Percentiles rank a stretch among this genome's conserved stretches.
Conservation (phyloP, 2,113 vertebrate species). For the Periophthalmus modestus region DNA sequence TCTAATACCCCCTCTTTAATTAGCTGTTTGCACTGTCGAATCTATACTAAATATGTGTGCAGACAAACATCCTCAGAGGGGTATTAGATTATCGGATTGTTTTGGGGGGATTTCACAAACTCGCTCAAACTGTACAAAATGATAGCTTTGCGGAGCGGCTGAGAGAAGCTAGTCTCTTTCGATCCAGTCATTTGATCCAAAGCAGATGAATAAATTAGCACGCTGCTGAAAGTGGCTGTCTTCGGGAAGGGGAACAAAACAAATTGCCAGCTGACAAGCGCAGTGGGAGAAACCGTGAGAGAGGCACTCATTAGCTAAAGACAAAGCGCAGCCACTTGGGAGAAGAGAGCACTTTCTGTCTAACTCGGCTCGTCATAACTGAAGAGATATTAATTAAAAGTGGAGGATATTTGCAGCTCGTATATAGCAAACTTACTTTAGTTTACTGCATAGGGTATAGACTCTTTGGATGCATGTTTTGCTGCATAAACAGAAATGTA, state of each 20-base stretch:
- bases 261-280: slow-evolving; percentile 10
- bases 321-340: slow-evolving; percentile 5
- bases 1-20: not conserved
- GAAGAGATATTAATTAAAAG: slow-evolving; percentile 1
- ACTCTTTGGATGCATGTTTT: too few species aligned
- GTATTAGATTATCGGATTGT: not conserved
- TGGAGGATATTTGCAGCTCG: not conserved
- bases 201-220: slow-evolving; percentile 4
- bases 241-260: slow-evolving; percentile 4
- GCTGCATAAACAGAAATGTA: too few species aligned
- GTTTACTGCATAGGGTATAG: not conserved
- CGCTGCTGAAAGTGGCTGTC: not conserved
- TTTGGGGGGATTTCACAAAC: not conserved
- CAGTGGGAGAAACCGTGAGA: slow-evolving; percentile 7
- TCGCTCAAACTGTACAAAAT: not conserved
- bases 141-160: not conserved
- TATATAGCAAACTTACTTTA: not conserved
- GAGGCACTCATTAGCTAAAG: slow-evolving; percentile 8
- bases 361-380: not conserved
- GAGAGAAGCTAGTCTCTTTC: not conserved
- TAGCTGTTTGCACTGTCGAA: not conserved
- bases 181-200: not conserved
- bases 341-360: not conserved
- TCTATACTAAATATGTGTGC: not conserved
- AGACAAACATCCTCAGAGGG: not conserved